A percentile compares a stretch with the other conserved stretches of the same genome.
phyloP scores from a whole-genome alignment of 92 coral and sea anemone genomes.

The Montipora capitata region DNA sequence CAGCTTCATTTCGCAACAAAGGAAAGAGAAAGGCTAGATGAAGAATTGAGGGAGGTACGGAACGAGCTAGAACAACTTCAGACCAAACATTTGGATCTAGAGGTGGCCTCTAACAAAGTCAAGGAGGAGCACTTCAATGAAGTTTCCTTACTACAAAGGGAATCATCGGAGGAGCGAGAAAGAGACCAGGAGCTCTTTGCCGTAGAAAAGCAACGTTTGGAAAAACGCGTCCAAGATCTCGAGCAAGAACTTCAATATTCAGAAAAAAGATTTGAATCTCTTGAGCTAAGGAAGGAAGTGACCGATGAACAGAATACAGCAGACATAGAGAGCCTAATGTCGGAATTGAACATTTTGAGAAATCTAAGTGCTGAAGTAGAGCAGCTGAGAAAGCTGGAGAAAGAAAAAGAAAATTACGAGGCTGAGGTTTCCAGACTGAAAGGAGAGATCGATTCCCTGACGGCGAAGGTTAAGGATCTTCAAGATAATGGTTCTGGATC shows the following conservation, averaged over 20 bases:
- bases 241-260: constrained; percentile 59
- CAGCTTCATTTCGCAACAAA: constrained; percentile 33
- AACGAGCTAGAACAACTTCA: constrained; percentile 48
- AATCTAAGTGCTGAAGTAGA: constrained; percentile 57
- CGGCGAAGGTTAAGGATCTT: constrained; percentile 68
- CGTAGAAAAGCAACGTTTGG: constrained; percentile 62
- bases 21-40: constrained; percentile 48
- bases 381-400: constrained; percentile 67
- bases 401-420: constrained; percentile 80
- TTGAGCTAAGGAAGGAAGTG: constrained; percentile 54
- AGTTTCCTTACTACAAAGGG: constrained; percentile 45
- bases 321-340: constrained; percentile 55
- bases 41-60: constrained; percentile 45
- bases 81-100: constrained; percentile 44
- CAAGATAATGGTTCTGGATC: constrained; percentile 67
- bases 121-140: constrained; percentile 41
- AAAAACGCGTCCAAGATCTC: constrained; percentile 40
- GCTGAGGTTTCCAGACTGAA: constrained; percentile 72
- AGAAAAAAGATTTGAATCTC: constrained; percentile 43
- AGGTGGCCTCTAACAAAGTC: constrained; percentile 53
- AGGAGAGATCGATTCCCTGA: constrained; percentile 67
- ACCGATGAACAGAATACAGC: constrained; percentile 63
- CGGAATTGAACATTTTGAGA: constrained; percentile 58
- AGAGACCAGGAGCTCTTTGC: constrained; percentile 22
- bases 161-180: background rate